These are phyloP conservation scores for Peromyscus aztecus DNA, from an alignment of 2,797 vertebrate species.

Conservation along the genomic window DNA sequence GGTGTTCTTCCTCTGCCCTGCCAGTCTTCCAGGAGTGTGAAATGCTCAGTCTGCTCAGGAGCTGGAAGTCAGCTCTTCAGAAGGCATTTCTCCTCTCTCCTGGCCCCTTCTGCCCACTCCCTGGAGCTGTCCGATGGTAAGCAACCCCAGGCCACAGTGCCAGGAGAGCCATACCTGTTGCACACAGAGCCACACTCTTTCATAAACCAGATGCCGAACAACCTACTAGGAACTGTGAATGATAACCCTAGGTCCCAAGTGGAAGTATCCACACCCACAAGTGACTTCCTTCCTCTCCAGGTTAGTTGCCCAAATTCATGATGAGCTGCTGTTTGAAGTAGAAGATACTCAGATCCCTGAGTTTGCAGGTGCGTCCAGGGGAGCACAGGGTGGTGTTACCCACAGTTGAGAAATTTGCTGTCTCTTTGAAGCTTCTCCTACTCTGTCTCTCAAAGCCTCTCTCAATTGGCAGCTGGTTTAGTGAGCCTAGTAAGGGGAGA, in stretches of 20 bases:
- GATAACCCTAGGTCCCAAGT: neutral
- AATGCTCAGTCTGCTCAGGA: neutral
- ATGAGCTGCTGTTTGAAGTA: slow-evolving; percentile 96
- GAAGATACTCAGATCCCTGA: slow-evolving; percentile 92
- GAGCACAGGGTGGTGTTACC: accelerated
- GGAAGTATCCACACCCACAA: neutral
- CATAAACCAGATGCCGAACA: neutral
- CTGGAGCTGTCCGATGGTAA: neutral
- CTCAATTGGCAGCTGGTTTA: neutral
- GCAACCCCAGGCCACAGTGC: too few relatives aligned
- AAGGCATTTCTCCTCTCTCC: neutral
- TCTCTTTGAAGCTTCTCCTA: neutral
- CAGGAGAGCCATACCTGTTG: neutral
- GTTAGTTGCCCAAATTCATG: slow-evolving; percentile 95
- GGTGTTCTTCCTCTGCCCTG: neutral
- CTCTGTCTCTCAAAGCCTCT: neutral
- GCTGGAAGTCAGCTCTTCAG: neutral
- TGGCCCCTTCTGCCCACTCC: neutral
- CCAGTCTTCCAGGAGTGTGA: neutral
- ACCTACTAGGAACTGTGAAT: neutral
- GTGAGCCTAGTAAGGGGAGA: neutral
- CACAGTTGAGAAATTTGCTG: neutral
- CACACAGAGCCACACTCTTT: neutral
- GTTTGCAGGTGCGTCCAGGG: slow-evolving; percentile 90
- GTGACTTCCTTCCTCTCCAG: slow-evolving; percentile 82